Base-by-base conservation (phyloP, 2,113 vertebrate genomes). In the Antigone vipio region DNA sequence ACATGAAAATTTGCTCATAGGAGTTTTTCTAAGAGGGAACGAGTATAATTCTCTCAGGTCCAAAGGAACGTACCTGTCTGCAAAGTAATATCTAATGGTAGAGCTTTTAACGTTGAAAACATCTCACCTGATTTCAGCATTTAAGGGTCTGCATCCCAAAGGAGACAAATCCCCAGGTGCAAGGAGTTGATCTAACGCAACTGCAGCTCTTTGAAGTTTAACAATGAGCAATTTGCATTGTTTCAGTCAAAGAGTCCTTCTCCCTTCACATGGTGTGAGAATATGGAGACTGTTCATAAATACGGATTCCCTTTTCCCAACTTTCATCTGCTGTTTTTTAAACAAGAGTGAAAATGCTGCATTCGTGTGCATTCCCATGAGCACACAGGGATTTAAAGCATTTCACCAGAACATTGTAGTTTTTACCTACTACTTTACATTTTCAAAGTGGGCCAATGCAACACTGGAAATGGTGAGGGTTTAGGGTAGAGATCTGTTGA, bases 361-460 rank as follows among this genome's bases (percentile, higher is more conserved):
- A 64, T 96, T 87, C 94, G 52, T 92, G 40, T 81, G 30, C 13
- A 6, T 96, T 96, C 94, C 85, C 73, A 10, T 60, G 83, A 93
- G 67, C 56, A 89, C 78, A 69, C 44, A 81, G 20, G n/a, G 90
- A 84, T 91, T 96, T 85, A 63, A 90, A 88, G 68, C 66, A 77
- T 96, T 94, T 94, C 79, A 94, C 81, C 27, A 92, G 58, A 30
- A 88, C 52, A 10, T 6, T 66, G 34, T 15, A 42, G 2, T 64
- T 96, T 81, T 89, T 81, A n/a, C 34, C 45, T 59, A 77, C 76
- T 92, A 69, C 74, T 97, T 95, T 88, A 89, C 19, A 22, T 97
- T 97, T 97, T 96, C 87, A 72, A 97, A 96, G 91, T 95, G 93
- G 90, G 88, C 97, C 89, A 96, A 90, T 91, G 62, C 62, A 81